Evolutionary conservation across 2,113 vertebrate species (phyloP).

Genomic region (Gadus chalcogrammus): DNA sequence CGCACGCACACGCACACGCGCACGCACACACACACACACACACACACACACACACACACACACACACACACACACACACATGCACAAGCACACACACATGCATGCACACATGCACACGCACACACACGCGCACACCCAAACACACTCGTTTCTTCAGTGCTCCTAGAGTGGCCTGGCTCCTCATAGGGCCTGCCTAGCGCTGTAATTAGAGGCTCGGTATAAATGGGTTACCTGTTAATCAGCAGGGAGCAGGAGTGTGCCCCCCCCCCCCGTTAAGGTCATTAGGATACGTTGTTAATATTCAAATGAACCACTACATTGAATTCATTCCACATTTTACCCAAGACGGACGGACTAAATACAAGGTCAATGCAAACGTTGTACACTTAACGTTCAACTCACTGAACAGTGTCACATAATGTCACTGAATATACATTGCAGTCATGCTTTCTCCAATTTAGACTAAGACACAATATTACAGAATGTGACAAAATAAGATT

Average conservation of each 20-base stretch:
- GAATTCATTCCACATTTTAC: background rate
- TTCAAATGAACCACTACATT: background rate
- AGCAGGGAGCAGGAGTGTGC: constrained; percentile 28
- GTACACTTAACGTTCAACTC: background rate
- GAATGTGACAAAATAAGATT: too few relatives aligned
- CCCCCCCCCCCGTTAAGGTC: background rate
- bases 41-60: constrained; percentile 28
- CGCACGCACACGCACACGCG: background rate
- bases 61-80: background rate
- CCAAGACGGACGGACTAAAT: background rate
- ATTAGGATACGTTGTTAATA: background rate
- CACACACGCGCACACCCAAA: constrained; percentile 16
- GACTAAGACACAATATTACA: too few relatives aligned
- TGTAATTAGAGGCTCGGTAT: constrained; percentile 53
- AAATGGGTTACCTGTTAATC: constrained; percentile 32
- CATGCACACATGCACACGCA: constrained; percentile 15
- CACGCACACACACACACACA: constrained; percentile 16
- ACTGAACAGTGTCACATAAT: background rate
- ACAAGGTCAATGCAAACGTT: background rate
- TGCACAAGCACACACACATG: too few relatives aligned
- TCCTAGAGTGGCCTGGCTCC: constrained; percentile 16
- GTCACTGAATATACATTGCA: too few relatives aligned
- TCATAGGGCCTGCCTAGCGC: constrained; percentile 37
- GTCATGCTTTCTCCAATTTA: too few relatives aligned
- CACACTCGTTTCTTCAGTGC: background rate